phyloP scores from a whole-genome alignment of 2,113 vertebrate genomes.

The Shinisaurus crocodilurus region DNA sequence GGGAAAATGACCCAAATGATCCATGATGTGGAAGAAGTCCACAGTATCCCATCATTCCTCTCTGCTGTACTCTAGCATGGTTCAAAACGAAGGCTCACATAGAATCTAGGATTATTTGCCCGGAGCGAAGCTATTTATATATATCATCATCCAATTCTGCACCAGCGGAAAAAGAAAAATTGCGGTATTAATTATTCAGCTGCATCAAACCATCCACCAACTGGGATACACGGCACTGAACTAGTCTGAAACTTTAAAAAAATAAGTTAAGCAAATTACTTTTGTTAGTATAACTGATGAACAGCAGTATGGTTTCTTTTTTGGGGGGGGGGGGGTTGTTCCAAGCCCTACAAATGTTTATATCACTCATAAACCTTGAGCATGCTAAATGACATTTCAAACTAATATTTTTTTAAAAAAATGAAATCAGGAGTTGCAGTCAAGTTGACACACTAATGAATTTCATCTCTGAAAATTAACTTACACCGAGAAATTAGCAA shows the following conservation, averaged over 20 bases:
- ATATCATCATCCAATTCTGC: constrained; percentile 21
- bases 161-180: constrained; percentile 21
- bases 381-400: constrained; percentile 14
- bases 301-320: neutral
- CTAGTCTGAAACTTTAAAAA: constrained; percentile 25
- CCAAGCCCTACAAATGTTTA: neutral
- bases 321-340: neutral
- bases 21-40: constrained; percentile 12
- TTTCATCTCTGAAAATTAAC: constrained; percentile 49
- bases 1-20: neutral
- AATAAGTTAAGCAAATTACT: constrained; percentile 33
- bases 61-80: neutral
- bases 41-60: constrained; percentile 30
- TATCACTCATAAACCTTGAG: constrained; percentile 8
- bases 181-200: neutral
- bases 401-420: neutral
- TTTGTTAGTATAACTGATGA: constrained; percentile 19
- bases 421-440: constrained; percentile 13
- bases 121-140: constrained; percentile 24
- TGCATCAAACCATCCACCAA: constrained; percentile 21
- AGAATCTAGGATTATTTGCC: neutral
- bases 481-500: constrained; percentile 37
- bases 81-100: neutral
- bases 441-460: constrained; percentile 38
- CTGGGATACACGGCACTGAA: neutral